Evolutionary conservation across 2,888 invertebrate genomes (phyloP).

Genomic region (Monoplex corrugatus): DNA sequence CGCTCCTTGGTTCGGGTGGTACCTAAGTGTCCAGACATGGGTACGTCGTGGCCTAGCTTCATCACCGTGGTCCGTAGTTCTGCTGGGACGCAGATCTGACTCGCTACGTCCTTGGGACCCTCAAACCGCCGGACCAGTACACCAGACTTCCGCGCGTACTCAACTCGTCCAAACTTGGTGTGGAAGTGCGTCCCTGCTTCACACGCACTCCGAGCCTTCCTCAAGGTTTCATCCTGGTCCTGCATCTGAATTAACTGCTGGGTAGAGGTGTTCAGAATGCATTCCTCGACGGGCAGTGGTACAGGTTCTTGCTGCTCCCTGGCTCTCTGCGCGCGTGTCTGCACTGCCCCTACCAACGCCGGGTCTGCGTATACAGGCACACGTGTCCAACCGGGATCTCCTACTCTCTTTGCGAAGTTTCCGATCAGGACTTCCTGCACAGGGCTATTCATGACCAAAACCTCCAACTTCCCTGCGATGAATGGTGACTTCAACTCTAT

Average conservation of each 20-base stretch:
- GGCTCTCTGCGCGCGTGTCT: not conserved
- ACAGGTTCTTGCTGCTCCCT: not conserved
- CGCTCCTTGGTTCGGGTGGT: not conserved
- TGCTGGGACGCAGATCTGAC: too few relatives aligned
- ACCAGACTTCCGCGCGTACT: not conserved
- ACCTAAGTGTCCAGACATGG: not conserved
- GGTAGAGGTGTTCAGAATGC: too few relatives aligned
- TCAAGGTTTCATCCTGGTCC: not conserved
- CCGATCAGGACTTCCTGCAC: not conserved
- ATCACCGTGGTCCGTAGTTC: not conserved
- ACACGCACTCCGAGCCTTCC: not conserved
- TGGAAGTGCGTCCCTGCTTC: not conserved
- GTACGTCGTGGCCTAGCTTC: not conserved
- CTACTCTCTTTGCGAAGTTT: not conserved
- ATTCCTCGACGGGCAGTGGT: not conserved
- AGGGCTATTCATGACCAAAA: not conserved
- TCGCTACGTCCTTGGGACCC: too few relatives aligned
- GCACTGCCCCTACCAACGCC: not conserved
- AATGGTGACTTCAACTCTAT: not conserved
- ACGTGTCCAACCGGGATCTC: not conserved
- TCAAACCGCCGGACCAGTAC: too few relatives aligned
- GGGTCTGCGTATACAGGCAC: not conserved
- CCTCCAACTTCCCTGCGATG: not conserved
- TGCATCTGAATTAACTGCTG: not conserved
- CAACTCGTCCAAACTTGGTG: not conserved